These are phyloP conservation scores for Lasioglossum pauxillum DNA, from an alignment of 2,888 invertebrate species.

Conservation along the genomic window DNA sequence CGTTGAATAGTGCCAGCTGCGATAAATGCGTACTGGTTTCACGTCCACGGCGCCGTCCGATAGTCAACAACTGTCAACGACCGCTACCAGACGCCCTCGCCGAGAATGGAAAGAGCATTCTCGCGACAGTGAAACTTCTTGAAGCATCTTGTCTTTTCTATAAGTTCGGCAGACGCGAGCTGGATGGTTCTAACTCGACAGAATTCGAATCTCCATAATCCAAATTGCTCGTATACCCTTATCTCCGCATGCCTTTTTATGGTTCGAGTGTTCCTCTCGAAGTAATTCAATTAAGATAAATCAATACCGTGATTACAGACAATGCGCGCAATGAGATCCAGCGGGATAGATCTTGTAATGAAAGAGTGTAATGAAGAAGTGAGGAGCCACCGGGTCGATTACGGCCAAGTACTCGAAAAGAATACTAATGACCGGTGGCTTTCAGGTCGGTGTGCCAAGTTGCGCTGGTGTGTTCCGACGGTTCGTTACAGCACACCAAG, in stretches of 20 bases:
- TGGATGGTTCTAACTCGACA: neutral
- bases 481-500: slow-evolving; percentile 21
- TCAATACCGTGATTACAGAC: neutral
- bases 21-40: slow-evolving; percentile 48
- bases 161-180: slow-evolving; percentile 6
- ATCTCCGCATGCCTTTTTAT: neutral
- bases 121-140: slow-evolving; percentile 12
- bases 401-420: neutral
- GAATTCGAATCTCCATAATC: neutral
- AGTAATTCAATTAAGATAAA: neutral
- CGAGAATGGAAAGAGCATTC: slow-evolving; percentile 34
- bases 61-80: slow-evolving; percentile 45
- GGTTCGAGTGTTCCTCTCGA: neutral
- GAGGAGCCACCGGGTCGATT: neutral
- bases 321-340: neutral
- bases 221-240: neutral
- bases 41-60: slow-evolving; percentile 45
- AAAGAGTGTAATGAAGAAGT: neutral
- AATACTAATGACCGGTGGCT: neutral
- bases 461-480: slow-evolving; percentile 31
- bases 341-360: neutral
- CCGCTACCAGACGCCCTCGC: slow-evolving; percentile 30
- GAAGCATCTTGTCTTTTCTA: slow-evolving; percentile 23
- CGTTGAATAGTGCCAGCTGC: slow-evolving; percentile 21
- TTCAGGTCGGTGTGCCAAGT: slow-evolving; percentile 14